Evolutionary conservation across 92 coral and sea anemone species (phyloP), one percentile per base, ranked within the genome.

Genomic region (Anthopleura xanthogrammica): DNA sequence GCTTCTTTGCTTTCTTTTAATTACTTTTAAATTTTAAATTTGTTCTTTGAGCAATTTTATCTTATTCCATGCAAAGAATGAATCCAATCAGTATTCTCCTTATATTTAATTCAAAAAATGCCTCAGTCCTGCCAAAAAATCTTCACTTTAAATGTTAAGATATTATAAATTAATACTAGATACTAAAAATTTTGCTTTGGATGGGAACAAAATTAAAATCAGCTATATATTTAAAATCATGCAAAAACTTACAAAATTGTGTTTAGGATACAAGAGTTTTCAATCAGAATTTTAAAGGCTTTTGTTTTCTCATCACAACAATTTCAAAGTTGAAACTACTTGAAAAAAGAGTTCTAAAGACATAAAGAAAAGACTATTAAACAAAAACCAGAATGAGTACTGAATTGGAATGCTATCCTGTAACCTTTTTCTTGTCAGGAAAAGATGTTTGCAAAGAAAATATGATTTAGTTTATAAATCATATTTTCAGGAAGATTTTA

Each of bases 401-500:
- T 62, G 70, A 62, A 62, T 20, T 62, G 70, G 70, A 62, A 62
- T 7, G 36, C 70, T 20, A 62, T 20, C 36, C 5, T 16, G 10
- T 60, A 17, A 14, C 5, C 65, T 60, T 60, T 60, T 14, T 60
- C 65, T 60, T 60, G 7, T 6, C 65, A 60, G 19, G n/a, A 60
- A 60, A 60, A 60, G 65, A 29, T 29, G 36, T n/a, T 65, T 65
- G 39, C 40, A n/a, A 2, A 29, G 65, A 23, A 78, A 78, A 78
- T 55, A 24, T 55, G 71, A 78, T 41, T 60, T 41, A 80, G 22
- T 23, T 52, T 80, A 46, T 62, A 16, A 9, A 46, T 80, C 50
- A 22, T 42, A 65, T 42, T 80, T 54, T 50, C 41, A 71, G 65
- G 20, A 66, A 80, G 60, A 60, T 66, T 80, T 80, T 66, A 66